phyloP scores from a whole-genome alignment of 2,797 vertebrate genomes.

The Avahi laniger region DNA sequence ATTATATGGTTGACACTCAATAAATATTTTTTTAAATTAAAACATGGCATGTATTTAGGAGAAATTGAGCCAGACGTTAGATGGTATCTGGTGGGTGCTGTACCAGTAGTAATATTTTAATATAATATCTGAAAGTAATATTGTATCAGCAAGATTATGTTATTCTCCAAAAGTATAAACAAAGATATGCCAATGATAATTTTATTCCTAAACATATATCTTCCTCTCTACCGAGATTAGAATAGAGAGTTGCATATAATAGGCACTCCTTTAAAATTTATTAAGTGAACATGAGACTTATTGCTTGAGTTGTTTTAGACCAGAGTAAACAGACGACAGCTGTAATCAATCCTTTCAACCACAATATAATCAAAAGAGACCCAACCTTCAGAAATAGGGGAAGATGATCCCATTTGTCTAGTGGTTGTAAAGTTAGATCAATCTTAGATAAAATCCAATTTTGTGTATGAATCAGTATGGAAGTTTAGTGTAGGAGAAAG shows the following conservation, averaged over 20 bases:
- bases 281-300: not conserved
- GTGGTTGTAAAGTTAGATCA: slow-evolving; percentile 15
- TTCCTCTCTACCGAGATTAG: not conserved
- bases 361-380: slow-evolving; percentile 19
- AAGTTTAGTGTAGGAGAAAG: slow-evolving; percentile 1
- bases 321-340: not conserved
- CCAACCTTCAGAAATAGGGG: not conserved
- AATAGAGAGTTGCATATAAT: not conserved
- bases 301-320: slow-evolving; percentile 27
- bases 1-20: too few relatives aligned
- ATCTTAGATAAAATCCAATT: slow-evolving; percentile 9
- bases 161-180: not conserved
- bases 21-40: not conserved
- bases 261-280: not conserved
- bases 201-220: not conserved
- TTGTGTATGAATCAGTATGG: not conserved
- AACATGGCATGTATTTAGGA: not conserved
- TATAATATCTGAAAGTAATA: not conserved
- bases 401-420: not conserved
- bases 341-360: slow-evolving; percentile 21
- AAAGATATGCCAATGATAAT: not conserved
- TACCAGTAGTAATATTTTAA: not conserved
- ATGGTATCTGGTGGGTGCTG: not conserved
- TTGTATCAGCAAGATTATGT: not conserved
- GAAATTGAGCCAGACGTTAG: not conserved